These are phyloP conservation scores for Rotaria socialis DNA, from an alignment of 2,888 invertebrate genomes.

Conservation along the genomic window DNA sequence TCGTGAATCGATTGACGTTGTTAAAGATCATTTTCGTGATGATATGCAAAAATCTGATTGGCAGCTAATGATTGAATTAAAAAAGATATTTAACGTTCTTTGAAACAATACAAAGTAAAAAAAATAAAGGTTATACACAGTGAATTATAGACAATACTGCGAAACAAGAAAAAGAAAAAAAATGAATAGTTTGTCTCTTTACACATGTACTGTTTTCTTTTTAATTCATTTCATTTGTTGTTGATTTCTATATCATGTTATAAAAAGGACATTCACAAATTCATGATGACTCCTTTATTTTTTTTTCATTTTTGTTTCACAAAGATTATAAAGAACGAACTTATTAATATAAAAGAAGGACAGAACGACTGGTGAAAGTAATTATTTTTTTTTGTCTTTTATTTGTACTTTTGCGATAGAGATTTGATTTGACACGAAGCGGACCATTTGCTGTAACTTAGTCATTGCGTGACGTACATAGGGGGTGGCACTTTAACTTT, in stretches of 20 bases:
- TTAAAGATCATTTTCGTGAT: constrained; percentile 97
- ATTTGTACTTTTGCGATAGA: background rate
- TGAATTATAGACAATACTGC: background rate
- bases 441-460: too few species aligned
- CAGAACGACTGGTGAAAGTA: background rate
- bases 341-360: background rate
- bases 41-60: constrained; percentile 93
- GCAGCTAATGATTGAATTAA: constrained; percentile 95
- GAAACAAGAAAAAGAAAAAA: too few species aligned
- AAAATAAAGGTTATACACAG: constrained; percentile 1
- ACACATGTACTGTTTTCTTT: background rate
- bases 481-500: too few species aligned
- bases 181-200: background rate
- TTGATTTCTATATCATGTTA: background rate
- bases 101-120: constrained; percentile 55
- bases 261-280: background rate
- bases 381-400: background rate
- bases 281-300: background rate
- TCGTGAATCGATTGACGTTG: constrained; percentile 94
- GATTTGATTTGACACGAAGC: too few species aligned
- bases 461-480: too few species aligned
- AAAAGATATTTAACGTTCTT: constrained; percentile 90
- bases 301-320: background rate
- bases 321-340: background rate
- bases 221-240: constrained; percentile 6